These are phyloP conservation scores for Spea multiplicata DNA, from an alignment of 2,113 vertebrate genomes.

Conservation along the genomic window DNA sequence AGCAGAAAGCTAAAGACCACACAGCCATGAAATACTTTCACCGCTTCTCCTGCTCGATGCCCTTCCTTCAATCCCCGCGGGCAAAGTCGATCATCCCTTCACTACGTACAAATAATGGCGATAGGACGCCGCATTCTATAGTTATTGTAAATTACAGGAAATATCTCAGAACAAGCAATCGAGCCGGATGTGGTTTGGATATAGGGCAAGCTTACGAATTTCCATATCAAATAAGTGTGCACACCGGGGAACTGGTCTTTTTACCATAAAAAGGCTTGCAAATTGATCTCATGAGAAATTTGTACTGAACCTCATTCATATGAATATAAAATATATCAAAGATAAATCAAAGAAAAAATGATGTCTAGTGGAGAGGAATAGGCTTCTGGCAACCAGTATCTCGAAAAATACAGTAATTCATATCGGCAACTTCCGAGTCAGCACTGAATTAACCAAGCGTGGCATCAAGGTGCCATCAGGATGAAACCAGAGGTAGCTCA, in stretches of 20 bases:
- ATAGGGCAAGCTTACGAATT: slow-evolving; percentile 56
- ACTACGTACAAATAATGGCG: not conserved
- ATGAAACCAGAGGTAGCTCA: slow-evolving; percentile 8
- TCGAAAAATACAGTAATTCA: slow-evolving; percentile 50
- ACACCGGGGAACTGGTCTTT: slow-evolving; percentile 59
- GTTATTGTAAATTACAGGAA: slow-evolving; percentile 28
- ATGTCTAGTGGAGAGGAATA: slow-evolving; percentile 51
- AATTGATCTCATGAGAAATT: slow-evolving; percentile 65
- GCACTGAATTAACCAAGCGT: slow-evolving; percentile 17
- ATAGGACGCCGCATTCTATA: slow-evolving; percentile 2
- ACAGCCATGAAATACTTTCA: too few species aligned
- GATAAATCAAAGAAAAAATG: slow-evolving; percentile 59
- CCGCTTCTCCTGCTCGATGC: too few species aligned
- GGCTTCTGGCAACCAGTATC: slow-evolving; percentile 46
- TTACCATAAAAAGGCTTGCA: slow-evolving; percentile 57
- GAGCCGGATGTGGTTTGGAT: slow-evolving; percentile 48
- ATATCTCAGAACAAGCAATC: not conserved
- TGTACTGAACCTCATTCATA: slow-evolving; percentile 55
- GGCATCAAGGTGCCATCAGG: slow-evolving; percentile 27
- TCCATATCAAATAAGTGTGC: slow-evolving; percentile 64
- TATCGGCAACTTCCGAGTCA: slow-evolving; percentile 25
- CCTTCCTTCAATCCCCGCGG: not conserved
- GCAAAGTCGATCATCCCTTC: not conserved
- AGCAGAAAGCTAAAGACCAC: too few species aligned
- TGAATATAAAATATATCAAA: slow-evolving; percentile 49